Percentiles rank a stretch among this genome's conserved stretches.
phyloP scores from a whole-genome alignment of 2,797 vertebrate genomes.

The Propithecus deckenii region DNA sequence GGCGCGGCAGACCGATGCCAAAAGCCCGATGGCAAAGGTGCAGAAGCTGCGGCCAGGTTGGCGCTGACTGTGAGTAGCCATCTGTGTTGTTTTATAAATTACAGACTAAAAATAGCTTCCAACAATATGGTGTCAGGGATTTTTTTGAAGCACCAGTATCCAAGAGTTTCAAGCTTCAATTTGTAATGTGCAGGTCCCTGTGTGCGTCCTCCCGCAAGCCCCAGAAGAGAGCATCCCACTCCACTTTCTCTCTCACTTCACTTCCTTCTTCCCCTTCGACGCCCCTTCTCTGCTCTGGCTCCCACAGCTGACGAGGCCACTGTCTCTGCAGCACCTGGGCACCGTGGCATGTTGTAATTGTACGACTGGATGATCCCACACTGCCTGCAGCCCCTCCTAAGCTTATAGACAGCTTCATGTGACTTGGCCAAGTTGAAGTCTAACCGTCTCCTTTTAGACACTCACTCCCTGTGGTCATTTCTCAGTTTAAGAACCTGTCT shows the following conservation, averaged over 20 bases:
- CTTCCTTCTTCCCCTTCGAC: background rate
- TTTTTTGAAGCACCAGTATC: background rate
- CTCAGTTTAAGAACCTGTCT: background rate
- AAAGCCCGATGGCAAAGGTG: background rate
- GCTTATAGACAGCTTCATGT: background rate
- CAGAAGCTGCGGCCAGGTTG: background rate
- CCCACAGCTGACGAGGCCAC: background rate
- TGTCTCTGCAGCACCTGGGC: rapidly evolving
- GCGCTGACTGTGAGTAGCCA: background rate
- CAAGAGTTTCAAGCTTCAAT: background rate
- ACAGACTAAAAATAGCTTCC: background rate
- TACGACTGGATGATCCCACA: background rate
- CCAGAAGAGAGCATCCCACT: background rate
- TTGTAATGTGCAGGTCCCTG: background rate
- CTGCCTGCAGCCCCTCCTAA: background rate
- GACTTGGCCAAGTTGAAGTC: background rate
- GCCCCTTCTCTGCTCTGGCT: background rate
- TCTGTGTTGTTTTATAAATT: background rate
- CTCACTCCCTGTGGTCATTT: background rate
- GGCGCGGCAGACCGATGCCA: background rate
- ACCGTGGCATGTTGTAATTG: rapidly evolving
- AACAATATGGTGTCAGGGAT: background rate
- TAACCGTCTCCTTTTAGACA: background rate
- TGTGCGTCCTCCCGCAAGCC: background rate
- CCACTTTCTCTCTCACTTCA: background rate